Conservation (phyloP, 2,888 invertebrate genomes). For the Dioctria linearis region DNA sequence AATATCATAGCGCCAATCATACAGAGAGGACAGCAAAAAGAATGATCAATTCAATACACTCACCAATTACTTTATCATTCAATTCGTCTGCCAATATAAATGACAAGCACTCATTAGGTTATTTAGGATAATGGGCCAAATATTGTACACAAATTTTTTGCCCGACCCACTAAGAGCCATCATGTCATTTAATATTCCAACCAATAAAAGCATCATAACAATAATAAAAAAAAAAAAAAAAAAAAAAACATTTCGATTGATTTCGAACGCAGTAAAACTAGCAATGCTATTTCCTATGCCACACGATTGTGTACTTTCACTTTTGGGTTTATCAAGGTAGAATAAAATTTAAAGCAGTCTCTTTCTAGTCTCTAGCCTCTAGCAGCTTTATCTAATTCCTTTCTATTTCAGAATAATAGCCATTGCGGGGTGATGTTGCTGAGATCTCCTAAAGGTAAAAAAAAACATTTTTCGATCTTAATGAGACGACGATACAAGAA, state of each 20-base stretch:
- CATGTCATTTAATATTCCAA: neutral
- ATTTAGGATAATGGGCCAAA: slow-evolving; percentile 35
- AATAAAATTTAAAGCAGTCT: slow-evolving; percentile 10
- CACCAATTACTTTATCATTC: neutral
- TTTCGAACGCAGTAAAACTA: neutral
- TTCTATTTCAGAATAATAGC: slow-evolving; percentile 34
- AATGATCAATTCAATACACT: neutral
- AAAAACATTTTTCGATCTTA: neutral
- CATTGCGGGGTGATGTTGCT: neutral
- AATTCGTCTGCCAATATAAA: slow-evolving; percentile 10
- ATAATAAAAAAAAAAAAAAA: no score
- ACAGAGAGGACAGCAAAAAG: neutral
- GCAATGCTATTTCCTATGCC: slow-evolving; percentile 40
- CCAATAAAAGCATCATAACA: neutral
- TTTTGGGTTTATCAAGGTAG: slow-evolving; percentile 43
- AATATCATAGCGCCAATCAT: neutral
- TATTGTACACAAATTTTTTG: slow-evolving; percentile 12
- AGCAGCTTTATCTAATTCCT: neutral
- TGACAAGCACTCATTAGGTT: slow-evolving; percentile 5
- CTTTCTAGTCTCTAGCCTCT: neutral
- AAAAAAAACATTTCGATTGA: neutral
- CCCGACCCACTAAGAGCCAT: neutral
- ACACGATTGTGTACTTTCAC: slow-evolving; percentile 32
- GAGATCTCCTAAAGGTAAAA: slow-evolving; percentile 2
- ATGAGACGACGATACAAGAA: neutral